Base-by-base conservation (phyloP, 1,140 invertebrate species). In the Drosophila kikkawai region DNA sequence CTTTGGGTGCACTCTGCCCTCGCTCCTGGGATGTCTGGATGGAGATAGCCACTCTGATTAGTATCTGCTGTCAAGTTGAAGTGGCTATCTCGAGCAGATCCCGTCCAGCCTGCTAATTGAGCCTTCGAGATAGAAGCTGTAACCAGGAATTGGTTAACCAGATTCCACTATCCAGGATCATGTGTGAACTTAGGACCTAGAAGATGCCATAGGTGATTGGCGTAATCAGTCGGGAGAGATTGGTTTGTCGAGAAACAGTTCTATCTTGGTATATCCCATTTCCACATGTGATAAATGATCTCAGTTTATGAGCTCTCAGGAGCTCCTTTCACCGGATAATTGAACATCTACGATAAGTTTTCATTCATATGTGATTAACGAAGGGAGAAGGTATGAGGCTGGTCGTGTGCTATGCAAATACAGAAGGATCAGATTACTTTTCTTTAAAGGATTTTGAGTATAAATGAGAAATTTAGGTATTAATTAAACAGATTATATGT, bases 91-190 rank as follows among this genome's bases (percentile, higher is more conserved):
- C 7, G 34, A 17, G 11, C 44, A 50, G 37, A 59, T 69, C 68
- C 67, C 45, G 47, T 48, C 57, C 61, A 60, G 34, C 17, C 55
- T 41, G 44, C 48, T 64, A 67, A 58, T 76, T 56, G 63, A 45
- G 12, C 22, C 32, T 15, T 17, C 32, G 26, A 84, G 64, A 78
- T 69, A 63, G 68, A 65, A 55, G 56, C 66, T 48, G 59, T 63
- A 44, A 50, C 79, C 64, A 57, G 48, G 26, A 85, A 74, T 88
- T 80, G 76, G 79, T 80, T 70, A 82, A 82, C 67, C 83, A 77
- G 83, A 86, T 78, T 77, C 44, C 39, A 19, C 48, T 83, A 88
- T 87, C 82, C 53, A 4, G 29, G 17, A 87, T 79, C 83, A 75
- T 75, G 50, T 82, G 75, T 65, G 68, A 80, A 81, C 78, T 85